Percentiles rank a stretch among this genome's conserved stretches.
Conservation (phyloP, 2,888 invertebrate species). For the Cataglyphis altisquamis region DNA sequence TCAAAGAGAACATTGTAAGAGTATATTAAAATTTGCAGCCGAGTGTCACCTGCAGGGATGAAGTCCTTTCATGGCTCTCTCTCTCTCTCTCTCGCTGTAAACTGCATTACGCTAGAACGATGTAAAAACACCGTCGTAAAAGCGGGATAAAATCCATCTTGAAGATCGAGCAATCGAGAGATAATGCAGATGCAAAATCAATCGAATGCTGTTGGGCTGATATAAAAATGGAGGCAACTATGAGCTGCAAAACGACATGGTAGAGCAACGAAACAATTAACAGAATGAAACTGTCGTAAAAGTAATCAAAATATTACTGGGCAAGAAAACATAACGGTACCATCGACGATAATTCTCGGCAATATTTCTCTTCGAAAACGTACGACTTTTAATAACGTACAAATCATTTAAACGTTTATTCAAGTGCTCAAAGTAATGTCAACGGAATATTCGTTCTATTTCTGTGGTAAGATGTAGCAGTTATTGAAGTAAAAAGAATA, state of each 20-base stretch:
- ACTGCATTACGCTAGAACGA: conserved; percentile 7
- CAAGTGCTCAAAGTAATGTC: neutral
- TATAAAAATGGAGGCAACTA: neutral
- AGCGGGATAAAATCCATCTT: conserved; percentile 29
- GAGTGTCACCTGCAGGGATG: conserved; percentile 30
- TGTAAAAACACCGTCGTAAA: conserved; percentile 44
- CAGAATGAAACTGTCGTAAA: neutral
- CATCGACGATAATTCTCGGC: neutral
- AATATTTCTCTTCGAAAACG: neutral
- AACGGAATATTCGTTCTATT: neutral
- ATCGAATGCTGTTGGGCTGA: neutral
- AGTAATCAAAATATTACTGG: neutral
- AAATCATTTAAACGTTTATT: neutral
- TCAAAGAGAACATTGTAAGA: conserved; percentile 30
- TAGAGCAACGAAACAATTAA: conserved; percentile 24
- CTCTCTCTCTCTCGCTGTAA: conserved; percentile 2
- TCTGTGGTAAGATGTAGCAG: neutral
- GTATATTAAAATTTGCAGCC: conserved; percentile 37
- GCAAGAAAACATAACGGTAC: neutral
- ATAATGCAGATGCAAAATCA: neutral
- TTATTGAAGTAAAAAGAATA: neutral
- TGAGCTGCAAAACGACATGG: conserved; percentile 20
- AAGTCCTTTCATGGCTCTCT: neutral
- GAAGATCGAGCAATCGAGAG: conserved; percentile 22
- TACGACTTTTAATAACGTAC: conserved; percentile 1